These are phyloP conservation scores for Lates calcarifer DNA, from an alignment of 2,113 vertebrate species.

Conservation along the genomic window DNA sequence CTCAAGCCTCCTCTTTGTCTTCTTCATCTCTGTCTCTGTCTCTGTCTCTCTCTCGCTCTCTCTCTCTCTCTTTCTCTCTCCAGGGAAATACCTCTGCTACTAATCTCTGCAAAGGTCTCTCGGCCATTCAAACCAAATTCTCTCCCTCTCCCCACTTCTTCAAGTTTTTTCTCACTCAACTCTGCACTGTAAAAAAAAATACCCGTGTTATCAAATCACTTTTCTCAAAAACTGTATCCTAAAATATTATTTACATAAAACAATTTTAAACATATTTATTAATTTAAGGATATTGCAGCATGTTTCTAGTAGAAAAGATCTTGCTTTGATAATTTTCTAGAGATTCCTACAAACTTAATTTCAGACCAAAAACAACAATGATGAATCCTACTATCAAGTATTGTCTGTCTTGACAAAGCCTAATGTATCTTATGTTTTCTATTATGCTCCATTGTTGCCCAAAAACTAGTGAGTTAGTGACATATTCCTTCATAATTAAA, in stretches of 20 bases:
- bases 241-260: background rate
- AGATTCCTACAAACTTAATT: background rate
- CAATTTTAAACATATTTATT: no score
- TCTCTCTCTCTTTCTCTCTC: constrained; percentile 43
- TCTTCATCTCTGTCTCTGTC: constrained; percentile 26
- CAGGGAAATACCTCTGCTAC: constrained; percentile 64
- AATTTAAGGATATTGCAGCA: background rate
- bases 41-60: constrained; percentile 13
- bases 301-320: background rate
- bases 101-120: constrained; percentile 69
- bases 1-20: constrained; percentile 46
- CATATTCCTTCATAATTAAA: background rate
- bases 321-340: no score
- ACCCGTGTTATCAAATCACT: background rate
- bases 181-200: constrained; percentile 7
- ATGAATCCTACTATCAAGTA: background rate
- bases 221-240: background rate
- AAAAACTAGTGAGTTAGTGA: background rate
- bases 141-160: constrained; percentile 6
- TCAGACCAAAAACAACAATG: background rate
- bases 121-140: background rate
- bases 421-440: background rate
- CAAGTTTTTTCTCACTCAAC: constrained; percentile 22
- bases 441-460: background rate
- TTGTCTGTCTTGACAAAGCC: background rate